Percentiles rank a stretch among this genome's conserved stretches.
Evolutionary conservation across 2,888 invertebrate species (phyloP).

Genomic region (Palloptera scutellata): DNA sequence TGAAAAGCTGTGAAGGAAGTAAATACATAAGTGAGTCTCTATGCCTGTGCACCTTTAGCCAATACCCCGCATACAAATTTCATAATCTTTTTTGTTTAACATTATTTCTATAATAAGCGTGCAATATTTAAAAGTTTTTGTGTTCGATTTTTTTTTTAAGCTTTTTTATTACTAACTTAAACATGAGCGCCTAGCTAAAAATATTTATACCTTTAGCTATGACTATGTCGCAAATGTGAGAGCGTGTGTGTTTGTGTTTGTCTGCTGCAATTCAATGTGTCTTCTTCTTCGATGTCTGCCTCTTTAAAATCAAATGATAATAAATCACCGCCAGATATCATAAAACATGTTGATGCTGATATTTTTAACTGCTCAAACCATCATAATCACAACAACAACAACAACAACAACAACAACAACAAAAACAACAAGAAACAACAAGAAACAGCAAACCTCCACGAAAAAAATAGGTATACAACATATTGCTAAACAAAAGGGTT

Average conservation of each 20-base stretch:
- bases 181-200: neutral
- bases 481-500: too few relatives aligned
- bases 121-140: slow-evolving; percentile 26
- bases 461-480: too few relatives aligned
- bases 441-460: too few relatives aligned
- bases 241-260: slow-evolving; percentile 3
- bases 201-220: slow-evolving; percentile 1
- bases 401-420: neutral
- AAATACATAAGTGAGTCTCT: too few relatives aligned
- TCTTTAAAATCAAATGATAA: slow-evolving; percentile 62
- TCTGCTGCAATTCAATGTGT: neutral
- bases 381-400: slow-evolving; percentile 43
- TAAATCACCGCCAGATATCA: slow-evolving; percentile 62
- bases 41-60: too few relatives aligned
- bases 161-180: too few relatives aligned
- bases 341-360: slow-evolving; percentile 57
- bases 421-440: too few relatives aligned
- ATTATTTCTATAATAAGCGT: slow-evolving; percentile 25
- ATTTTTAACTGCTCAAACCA: slow-evolving; percentile 40
- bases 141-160: too few relatives aligned
- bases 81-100: neutral
- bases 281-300: slow-evolving; percentile 32
- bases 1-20: too few relatives aligned
- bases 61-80: too few relatives aligned
- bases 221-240: neutral